Conservation (phyloP, 2,888 invertebrate species). For the Panzeria rudis region DNA sequence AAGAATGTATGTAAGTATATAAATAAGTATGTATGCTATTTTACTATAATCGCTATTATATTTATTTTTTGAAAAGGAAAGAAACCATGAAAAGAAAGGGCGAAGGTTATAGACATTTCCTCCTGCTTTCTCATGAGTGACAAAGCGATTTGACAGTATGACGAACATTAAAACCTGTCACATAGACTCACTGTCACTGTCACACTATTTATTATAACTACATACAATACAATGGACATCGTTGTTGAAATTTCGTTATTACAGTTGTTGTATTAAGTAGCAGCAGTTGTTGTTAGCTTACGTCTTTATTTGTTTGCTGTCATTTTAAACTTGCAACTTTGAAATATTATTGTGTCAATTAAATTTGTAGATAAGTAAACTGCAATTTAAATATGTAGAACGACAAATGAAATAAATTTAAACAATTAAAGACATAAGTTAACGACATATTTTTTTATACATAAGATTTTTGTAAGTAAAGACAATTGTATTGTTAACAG, state of each 20-base stretch:
- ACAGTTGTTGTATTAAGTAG: slow-evolving; percentile 17
- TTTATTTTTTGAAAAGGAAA: slow-evolving; percentile 25
- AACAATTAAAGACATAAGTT: slow-evolving; percentile 63
- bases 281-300: slow-evolving; percentile 42
- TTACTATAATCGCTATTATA: slow-evolving; percentile 44
- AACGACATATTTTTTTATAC: slow-evolving; percentile 1
- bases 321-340: slow-evolving; percentile 58
- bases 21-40: background rate
- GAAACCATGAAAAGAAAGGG: slow-evolving; percentile 55
- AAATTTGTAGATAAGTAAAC: slow-evolving; percentile 59
- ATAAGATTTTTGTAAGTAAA: background rate
- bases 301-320: slow-evolving; percentile 59
- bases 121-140: slow-evolving; percentile 31
- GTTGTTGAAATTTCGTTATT: background rate
- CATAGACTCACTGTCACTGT: slow-evolving; percentile 41
- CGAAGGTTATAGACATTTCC: slow-evolving; percentile 67
- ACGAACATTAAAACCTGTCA: slow-evolving; percentile 35
- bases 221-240: slow-evolving; percentile 28
- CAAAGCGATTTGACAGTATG: slow-evolving; percentile 42
- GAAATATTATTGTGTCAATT: slow-evolving; percentile 67
- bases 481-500: slow-evolving; percentile 1
- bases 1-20: background rate
- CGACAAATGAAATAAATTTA: slow-evolving; percentile 58
- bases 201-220: background rate
- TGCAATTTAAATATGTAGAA: slow-evolving; percentile 61